Conservation (phyloP, 2,113 vertebrate genomes). For the Helogale parvula region DNA sequence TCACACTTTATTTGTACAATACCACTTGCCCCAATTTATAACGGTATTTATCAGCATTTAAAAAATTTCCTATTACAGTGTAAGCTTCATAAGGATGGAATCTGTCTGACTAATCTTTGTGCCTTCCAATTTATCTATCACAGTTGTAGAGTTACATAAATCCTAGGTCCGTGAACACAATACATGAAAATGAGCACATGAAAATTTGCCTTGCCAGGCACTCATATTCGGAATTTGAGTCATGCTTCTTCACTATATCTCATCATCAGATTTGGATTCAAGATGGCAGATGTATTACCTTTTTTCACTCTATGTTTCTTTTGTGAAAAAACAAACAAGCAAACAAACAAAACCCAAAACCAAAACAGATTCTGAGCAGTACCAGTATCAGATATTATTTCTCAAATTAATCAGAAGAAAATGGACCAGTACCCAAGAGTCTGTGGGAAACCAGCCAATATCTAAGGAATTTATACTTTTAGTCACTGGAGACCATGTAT, state of each 20-base stretch:
- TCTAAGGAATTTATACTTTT: slow-evolving; percentile 42
- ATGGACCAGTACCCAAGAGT: not conserved
- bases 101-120: not conserved
- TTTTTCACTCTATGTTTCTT: not conserved
- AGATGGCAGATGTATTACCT: not conserved
- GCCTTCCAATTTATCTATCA: not conserved
- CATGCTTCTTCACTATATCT: not conserved
- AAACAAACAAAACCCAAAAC: not conserved
- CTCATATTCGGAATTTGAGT: not conserved
- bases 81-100: not conserved
- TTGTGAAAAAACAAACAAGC: not conserved
- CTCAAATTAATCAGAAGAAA: slow-evolving; percentile 35
- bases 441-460: not conserved
- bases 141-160: not conserved
- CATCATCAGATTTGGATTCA: not conserved
- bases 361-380: not conserved
- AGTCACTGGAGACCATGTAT: slow-evolving; percentile 13
- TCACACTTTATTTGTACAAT: not conserved
- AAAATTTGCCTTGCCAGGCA: not conserved
- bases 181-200: not conserved
- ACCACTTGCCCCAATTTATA: not conserved
- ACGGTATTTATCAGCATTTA: not conserved
- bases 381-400: not conserved
- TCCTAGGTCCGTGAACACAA: not conserved
- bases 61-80: not conserved